Evolutionary conservation across 1,140 invertebrate species (phyloP).

Genomic region (Drepana arcuata): DNA sequence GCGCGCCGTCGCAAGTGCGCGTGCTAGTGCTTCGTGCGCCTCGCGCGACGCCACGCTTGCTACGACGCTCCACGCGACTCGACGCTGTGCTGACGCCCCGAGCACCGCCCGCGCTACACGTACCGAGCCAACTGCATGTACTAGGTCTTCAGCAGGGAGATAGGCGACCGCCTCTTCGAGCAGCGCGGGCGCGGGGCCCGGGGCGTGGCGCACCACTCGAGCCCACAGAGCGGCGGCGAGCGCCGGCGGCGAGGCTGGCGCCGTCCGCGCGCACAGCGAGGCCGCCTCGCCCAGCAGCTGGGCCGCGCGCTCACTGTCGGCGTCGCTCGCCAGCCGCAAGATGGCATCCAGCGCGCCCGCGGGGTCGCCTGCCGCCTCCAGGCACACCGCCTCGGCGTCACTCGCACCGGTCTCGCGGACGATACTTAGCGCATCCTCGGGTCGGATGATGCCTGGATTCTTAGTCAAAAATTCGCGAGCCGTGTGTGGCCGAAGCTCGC

Average conservation of each 20-base stretch:
- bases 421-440: slow-evolving; percentile 48
- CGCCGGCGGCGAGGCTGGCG: slow-evolving; percentile 25
- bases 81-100: slow-evolving; percentile 20
- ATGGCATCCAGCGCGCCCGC: slow-evolving; percentile 32
- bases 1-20: slow-evolving; percentile 27
- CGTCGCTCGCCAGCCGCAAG: slow-evolving; percentile 14
- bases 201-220: slow-evolving; percentile 25
- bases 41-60: slow-evolving; percentile 26
- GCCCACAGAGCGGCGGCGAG: slow-evolving; percentile 45
- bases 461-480: slow-evolving; percentile 39
- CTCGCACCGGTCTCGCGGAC: slow-evolving; percentile 31
- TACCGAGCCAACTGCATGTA: slow-evolving; percentile 23
- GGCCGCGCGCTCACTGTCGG: slow-evolving; percentile 13
- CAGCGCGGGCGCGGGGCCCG: slow-evolving; percentile 25
- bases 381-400: slow-evolving; percentile 46
- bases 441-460: slow-evolving; percentile 40
- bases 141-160: slow-evolving; percentile 33
- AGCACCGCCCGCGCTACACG: slow-evolving; percentile 27
- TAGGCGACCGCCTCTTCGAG: slow-evolving; percentile 42
- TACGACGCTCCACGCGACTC: slow-evolving; percentile 25
- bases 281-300: slow-evolving; percentile 23
- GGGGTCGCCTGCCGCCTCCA: slow-evolving; percentile 51
- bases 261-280: slow-evolving; percentile 35
- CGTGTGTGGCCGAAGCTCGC: slow-evolving; percentile 23
- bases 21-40: slow-evolving; percentile 34